Base-by-base conservation (phyloP, 53 echinoderm and acorn worm genomes). In the Henricia sp. region DNA sequence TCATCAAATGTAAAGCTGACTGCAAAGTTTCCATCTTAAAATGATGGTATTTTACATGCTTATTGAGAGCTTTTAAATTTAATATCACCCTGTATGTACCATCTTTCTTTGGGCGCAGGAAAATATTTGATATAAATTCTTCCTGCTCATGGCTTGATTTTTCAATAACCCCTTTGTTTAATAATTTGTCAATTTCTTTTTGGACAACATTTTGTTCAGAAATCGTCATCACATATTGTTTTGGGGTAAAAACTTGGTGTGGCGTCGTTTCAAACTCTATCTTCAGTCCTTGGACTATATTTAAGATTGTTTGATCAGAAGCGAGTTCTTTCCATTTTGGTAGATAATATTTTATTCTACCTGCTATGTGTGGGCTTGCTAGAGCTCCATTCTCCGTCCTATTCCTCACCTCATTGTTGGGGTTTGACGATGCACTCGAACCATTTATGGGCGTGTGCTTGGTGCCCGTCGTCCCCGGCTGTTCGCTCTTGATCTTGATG, bases 1-100 rank as follows among this genome's bases (percentile, higher is more conserved):
- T 66, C 66, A 65, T 34, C 19, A 65, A 34, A 32, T 66, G 33
- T 34, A 17, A n/a, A 4, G 66, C 66, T 11, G 66, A 34, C 33
- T 66, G 34, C 13, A 37, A 66, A 24, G 74, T 74, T 8, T 54
- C 74, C 74, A 74, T 74, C 35, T 74, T 74, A 74, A 74, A 74
- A 74, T 74, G 74, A 23, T 52, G 74, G 41, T 60, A 77, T 16
- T 30, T 60, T 5, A 77, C 60, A 56, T 60, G 39, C 55, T 77
- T 40, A 77, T 77, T 77, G 1, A 77, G 42, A 19, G 37, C 19
- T 27, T 25, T 58, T 20, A 77, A 25, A n/a, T 77, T 55, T 33
- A 74, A 37, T 33, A 74, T 74, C 74, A 54, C 53, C 53, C 74
- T 20, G 35, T 52, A 74, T 34, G 57, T 57, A 9, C 56, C 74